Base-by-base conservation (phyloP, 2,113 vertebrate species). In the Callopanchax toddi region DNA sequence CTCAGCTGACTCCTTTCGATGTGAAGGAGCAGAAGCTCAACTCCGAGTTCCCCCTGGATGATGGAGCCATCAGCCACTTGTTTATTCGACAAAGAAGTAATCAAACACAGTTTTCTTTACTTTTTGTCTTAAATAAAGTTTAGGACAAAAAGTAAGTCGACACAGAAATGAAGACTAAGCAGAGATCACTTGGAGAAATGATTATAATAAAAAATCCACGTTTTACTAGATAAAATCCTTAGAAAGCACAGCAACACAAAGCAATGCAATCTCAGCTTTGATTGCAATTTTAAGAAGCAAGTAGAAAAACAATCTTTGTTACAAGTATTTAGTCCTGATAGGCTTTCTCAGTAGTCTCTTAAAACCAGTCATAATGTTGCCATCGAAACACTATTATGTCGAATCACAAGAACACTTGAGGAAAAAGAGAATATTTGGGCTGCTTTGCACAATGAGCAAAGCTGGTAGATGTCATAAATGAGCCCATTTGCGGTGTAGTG, bases 241-340 rank as follows among this genome's bases (percentile, higher is more conserved):
- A 39, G 73, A 60, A 75, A 40, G 9, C 50, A 13, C 51, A 4
- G 15, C 59, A 12, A 36, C 62, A 71, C 50, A 75, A 67, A 75
- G 46, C 67, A 6, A 25, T 11, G 20, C 58, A 45, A 51, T 78
- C 74, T 67, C 56, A 63, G 53, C 63, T 68, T 45, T 25, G 9
- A 62, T 71, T 74, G 51, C 34, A 53, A 56, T 44, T 52, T 51
- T 62, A 51, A 26, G 44, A 58, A 4, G 3, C 29, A 32, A 32
- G 8, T 6, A 25, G 16, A 50, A 45, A 46, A 51, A 39, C 20
- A 6, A 37, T 42, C 43, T 57, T 62, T 52, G 57, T 74, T 65
- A 66, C 61, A 32, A 45, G 79, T 42, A 44, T 48, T 76, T 78
- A 68, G 82, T 18, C 70, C 52, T 67, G 79, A 80, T 67, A 46